Conservation (phyloP, 2,113 vertebrate genomes). For the Mobula birostris region DNA sequence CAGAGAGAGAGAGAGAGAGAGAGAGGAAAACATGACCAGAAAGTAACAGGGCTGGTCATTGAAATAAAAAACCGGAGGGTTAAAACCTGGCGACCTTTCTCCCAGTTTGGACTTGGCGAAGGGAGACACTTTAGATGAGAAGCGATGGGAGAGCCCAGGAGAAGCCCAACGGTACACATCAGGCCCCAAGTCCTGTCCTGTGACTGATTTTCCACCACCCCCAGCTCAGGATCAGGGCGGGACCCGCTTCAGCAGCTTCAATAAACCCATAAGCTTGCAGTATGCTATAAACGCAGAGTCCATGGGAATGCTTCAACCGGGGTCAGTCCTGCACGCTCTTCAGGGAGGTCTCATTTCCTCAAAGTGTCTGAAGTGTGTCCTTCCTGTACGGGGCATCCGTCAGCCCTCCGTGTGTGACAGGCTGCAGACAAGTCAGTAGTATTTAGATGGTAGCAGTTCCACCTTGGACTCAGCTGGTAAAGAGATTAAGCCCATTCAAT, state of each 20-base stretch:
- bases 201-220: no score
- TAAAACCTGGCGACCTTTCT: background rate
- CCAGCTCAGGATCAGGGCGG: background rate
- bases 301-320: constrained; percentile 5
- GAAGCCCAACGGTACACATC: background rate
- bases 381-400: background rate
- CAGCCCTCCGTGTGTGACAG: background rate
- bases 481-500: background rate
- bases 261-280: background rate
- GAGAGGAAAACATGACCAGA: background rate
- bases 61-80: background rate
- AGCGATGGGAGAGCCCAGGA: background rate
- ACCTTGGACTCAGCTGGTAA: no score
- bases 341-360: background rate
- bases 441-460: no score
- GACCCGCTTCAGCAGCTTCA: background rate
- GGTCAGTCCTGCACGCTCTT: background rate
- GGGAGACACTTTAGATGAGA: background rate
- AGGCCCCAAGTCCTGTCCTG: background rate
- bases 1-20: background rate
- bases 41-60: background rate
- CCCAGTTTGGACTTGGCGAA: background rate
- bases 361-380: constrained; percentile 8
- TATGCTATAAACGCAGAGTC: background rate
- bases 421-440: background rate